Base-by-base conservation (phyloP, 2,888 invertebrate genomes). In the Gnatocerus cornutus region DNA sequence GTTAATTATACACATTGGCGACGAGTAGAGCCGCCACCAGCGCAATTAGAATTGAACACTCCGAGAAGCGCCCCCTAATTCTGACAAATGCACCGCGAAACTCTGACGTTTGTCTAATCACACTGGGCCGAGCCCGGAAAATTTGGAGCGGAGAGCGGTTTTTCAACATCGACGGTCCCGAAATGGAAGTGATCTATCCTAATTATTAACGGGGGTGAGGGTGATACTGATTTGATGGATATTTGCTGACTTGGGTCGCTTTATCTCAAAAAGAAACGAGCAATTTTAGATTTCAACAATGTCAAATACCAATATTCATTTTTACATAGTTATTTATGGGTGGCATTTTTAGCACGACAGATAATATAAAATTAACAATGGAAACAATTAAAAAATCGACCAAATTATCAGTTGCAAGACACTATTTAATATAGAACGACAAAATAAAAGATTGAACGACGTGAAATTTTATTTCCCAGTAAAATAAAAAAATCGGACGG, bases 1-100 rank as follows among this genome's bases (percentile, higher is more conserved):
- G 50, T 62, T 62, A 62, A 62, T 62, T 62, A 62, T 50, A 63
- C 43, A 63, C 63, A 53, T 53, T 63, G 52, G 52, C 53, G 53
- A 63, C 27, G 63, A 52, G 45, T 10, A 21, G 63, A 16, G 50
- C 37, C 62, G 41, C 62, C 62, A 62, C 39, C 50, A 33, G 27
- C 41, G 62, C 62, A 50, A 62, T 62, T 62, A 62, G 62, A 62
- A 62, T 62, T 50, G 50, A 62, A 62, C 62, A 62, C 48, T 30
- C 37, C 61, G 39, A 61, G 45, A 37, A 37, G 61, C 62, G 10
- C 16, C 62, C 21, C 45, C 41, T 62, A 62, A 62, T 62, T 62
- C 62, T 62, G 50, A 62, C 62, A 62, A 62, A 62, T 62, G 62
- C 62, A 33, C 59, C 45, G 59, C 59, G 45, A 59, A 59, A 45